Conservation (phyloP, 2,888 invertebrate species). For the Cancer borealis region DNA sequence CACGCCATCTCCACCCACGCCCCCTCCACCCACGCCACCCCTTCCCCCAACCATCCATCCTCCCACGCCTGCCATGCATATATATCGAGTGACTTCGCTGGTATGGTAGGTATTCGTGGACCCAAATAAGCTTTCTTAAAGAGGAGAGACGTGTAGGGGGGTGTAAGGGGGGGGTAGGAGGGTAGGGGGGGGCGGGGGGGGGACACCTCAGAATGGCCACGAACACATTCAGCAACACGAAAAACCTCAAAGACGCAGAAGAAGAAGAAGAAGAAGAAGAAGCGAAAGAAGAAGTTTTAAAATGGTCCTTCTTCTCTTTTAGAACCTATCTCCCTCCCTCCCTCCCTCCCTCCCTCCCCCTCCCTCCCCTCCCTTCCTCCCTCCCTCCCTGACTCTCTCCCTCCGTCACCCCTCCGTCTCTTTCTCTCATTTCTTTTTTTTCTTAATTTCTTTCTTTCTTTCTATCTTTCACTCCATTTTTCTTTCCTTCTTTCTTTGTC, state of each 20-base stretch:
- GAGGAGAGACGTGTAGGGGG: neutral
- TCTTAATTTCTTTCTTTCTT: no score
- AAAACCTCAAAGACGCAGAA: neutral
- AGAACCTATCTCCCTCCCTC: neutral
- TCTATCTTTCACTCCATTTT: no score
- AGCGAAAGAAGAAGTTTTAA: neutral
- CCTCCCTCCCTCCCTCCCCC: neutral
- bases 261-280: neutral
- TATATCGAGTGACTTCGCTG: conserved; percentile 8
- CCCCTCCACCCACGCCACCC: neutral
- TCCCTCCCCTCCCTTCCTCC: neutral
- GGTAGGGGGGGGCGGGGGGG: neutral
- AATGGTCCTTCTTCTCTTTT: neutral
- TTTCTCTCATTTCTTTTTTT: neutral
- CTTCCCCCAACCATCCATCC: neutral
- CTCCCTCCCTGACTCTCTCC: no score
- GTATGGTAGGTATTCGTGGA: neutral
- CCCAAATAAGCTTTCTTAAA: conserved; percentile 18
- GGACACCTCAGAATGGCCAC: neutral
- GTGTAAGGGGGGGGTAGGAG: neutral
- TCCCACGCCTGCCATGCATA: neutral
- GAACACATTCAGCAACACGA: neutral
- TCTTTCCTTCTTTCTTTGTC: no score
- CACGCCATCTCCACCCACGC: neutral
- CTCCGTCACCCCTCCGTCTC: neutral